Conservation (phyloP, 2,113 vertebrate genomes). For the Gorsachius goisagi region DNA sequence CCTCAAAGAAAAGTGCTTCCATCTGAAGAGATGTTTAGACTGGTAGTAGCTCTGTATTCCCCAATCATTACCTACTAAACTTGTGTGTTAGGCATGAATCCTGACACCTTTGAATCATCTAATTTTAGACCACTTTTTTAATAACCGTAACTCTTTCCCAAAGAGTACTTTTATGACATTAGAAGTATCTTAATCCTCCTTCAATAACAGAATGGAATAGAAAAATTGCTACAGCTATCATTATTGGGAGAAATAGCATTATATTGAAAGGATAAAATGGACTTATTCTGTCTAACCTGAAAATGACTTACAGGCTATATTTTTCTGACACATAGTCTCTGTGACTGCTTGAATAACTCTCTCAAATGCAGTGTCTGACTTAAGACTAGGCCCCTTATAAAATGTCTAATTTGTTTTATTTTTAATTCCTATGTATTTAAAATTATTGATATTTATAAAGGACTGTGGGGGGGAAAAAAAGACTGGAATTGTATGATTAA, state of each 20-base stretch:
- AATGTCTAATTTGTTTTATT: neutral
- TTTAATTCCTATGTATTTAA: neutral
- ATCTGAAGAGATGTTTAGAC: neutral
- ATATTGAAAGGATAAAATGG: slow-evolving; percentile 38
- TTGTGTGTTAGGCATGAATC: neutral
- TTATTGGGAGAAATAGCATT: slow-evolving; percentile 45
- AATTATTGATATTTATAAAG: neutral
- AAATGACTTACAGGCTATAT: slow-evolving; percentile 5
- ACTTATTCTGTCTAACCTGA: neutral
- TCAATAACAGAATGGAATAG: slow-evolving; percentile 35
- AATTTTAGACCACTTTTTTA: slow-evolving; percentile 33
- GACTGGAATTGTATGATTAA: neutral
- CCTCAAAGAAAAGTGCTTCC: too few relatives aligned
- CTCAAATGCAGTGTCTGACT: neutral
- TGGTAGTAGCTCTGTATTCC: neutral
- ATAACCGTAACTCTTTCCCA: too few relatives aligned
- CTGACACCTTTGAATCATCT: neutral
- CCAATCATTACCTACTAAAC: neutral
- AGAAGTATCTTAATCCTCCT: slow-evolving; percentile 55
- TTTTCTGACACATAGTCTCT: neutral
- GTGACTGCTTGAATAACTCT: neutral
- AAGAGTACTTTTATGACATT: slow-evolving; percentile 25
- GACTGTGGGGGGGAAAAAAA: neutral
- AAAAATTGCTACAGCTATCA: slow-evolving; percentile 34
- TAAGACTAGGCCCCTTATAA: neutral